Evolutionary conservation across 1,140 invertebrate species (phyloP).

Genomic region (Melipona quadrifasciata): DNA sequence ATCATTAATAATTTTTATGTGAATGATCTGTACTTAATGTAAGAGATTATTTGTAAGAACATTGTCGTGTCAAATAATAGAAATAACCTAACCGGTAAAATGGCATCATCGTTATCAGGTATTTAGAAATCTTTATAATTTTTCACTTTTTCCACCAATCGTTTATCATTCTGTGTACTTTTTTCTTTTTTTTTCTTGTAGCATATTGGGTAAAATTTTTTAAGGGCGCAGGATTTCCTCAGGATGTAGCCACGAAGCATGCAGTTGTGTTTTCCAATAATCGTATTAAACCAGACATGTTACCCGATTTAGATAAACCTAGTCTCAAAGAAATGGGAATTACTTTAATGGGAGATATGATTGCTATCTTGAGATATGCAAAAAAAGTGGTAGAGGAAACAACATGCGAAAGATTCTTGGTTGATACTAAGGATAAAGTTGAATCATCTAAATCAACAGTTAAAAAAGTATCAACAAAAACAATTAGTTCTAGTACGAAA

Average conservation of each 20-base stretch:
- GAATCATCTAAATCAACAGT: slow-evolving; percentile 37
- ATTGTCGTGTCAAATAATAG: background rate
- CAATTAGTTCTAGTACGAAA: slow-evolving; percentile 39
- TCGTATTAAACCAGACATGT: slow-evolving; percentile 88
- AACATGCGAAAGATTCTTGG: slow-evolving; percentile 80
- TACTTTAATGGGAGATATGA: slow-evolving; percentile 88
- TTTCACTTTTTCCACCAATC: background rate
- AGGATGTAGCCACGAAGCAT: slow-evolving; percentile 86
- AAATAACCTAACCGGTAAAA: slow-evolving; percentile 43
- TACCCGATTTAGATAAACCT: slow-evolving; percentile 88
- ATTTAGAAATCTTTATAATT: slow-evolving; percentile 2
- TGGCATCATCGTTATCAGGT: slow-evolving; percentile 61
- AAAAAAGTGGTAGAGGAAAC: slow-evolving; percentile 86
- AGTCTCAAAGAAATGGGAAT: slow-evolving; percentile 90
- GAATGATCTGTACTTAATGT: background rate
- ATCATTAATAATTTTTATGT: background rate
- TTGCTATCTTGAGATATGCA: slow-evolving; percentile 89
- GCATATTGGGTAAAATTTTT: slow-evolving; percentile 88
- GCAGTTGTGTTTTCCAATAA: slow-evolving; percentile 89
- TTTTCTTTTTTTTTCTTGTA: slow-evolving; percentile 64
- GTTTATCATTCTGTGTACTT: background rate
- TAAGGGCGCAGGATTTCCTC: slow-evolving; percentile 86
- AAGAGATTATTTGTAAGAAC: background rate
- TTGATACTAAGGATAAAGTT: slow-evolving; percentile 73
- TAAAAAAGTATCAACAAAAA: slow-evolving; percentile 67